Evolutionary conservation across 2,888 invertebrate species (phyloP).

Genomic region (Drosophila putrida): DNA sequence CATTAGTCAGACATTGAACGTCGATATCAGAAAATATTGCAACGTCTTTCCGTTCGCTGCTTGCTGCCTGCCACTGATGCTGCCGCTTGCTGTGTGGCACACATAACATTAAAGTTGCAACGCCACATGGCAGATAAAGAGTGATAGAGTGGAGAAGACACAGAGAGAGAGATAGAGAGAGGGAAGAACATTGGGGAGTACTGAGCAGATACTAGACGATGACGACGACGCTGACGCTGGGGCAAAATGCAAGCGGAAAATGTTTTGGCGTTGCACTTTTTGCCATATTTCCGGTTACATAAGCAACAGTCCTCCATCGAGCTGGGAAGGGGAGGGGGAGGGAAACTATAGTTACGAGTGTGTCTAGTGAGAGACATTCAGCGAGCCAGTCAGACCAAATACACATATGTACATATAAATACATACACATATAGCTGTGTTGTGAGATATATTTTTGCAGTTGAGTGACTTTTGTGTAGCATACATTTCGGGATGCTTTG

Average conservation of each 20-base stretch:
- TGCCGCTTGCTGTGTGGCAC: slow-evolving; percentile 54
- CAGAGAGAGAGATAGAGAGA: not conserved
- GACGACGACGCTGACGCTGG: slow-evolving; percentile 24
- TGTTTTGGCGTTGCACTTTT: slow-evolving; percentile 81
- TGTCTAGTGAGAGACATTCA: slow-evolving; percentile 40
- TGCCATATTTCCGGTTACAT: slow-evolving; percentile 81
- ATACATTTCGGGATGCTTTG: slow-evolving; percentile 39
- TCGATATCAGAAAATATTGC: slow-evolving; percentile 73
- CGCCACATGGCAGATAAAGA: slow-evolving; percentile 17
- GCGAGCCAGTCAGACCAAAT: slow-evolving; percentile 39
- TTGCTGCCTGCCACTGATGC: not conserved
- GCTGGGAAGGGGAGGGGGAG: not conserved
- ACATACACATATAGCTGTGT: slow-evolving; percentile 32
- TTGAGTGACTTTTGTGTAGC: slow-evolving; percentile 71
- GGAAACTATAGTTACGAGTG: not conserved
- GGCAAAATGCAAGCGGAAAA: slow-evolving; percentile 74
- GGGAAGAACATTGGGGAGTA: slow-evolving; percentile 4
- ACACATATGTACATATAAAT: slow-evolving; percentile 19
- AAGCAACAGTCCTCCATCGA: slow-evolving; percentile 63
- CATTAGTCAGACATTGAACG: slow-evolving; percentile 74
- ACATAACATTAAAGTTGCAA: slow-evolving; percentile 80
- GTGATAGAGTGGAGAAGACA: not conserved
- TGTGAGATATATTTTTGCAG: slow-evolving; percentile 73
- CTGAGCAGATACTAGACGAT: slow-evolving; percentile 36
- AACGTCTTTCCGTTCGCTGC: slow-evolving; percentile 19